These are phyloP conservation scores for Dione vanillae DNA, from an alignment of 2,888 invertebrate genomes.

Conservation along the genomic window DNA sequence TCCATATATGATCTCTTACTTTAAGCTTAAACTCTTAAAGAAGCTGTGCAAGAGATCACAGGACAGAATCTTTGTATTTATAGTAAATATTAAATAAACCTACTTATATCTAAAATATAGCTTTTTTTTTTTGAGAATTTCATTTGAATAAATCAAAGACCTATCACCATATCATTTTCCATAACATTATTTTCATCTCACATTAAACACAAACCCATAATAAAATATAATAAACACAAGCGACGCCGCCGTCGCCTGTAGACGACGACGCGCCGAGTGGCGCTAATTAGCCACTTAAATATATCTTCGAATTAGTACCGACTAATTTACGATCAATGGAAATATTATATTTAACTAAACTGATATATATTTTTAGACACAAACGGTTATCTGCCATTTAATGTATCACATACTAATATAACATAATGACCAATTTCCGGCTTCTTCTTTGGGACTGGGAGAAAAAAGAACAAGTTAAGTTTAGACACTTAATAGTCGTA, in stretches of 20 bases:
- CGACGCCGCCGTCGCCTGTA: too few relatives aligned
- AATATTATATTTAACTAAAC: constrained; percentile 11
- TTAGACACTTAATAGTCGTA: too few relatives aligned
- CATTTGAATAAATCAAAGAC: neutral
- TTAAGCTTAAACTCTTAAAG: too few relatives aligned
- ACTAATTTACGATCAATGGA: constrained; percentile 10
- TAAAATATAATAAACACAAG: neutral
- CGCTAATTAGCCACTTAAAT: constrained; percentile 4
- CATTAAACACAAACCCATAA: neutral
- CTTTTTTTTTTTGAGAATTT: too few relatives aligned
- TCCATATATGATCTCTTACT: neutral
- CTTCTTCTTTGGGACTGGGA: too few relatives aligned
- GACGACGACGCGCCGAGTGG: neutral
- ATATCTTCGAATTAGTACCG: constrained; percentile 18
- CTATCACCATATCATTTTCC: neutral
- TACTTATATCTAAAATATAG: too few relatives aligned
- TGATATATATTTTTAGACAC: constrained; percentile 8
- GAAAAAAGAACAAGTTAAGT: too few relatives aligned
- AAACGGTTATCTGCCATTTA: neutral
- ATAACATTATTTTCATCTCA: neutral
- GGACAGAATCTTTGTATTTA: too few relatives aligned
- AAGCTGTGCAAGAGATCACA: too few relatives aligned
- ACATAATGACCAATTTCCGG: neutral
- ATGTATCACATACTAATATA: neutral
- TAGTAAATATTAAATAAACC: too few relatives aligned